phyloP scores from a whole-genome alignment of 2,113 vertebrate genomes.

The Conger conger region DNA sequence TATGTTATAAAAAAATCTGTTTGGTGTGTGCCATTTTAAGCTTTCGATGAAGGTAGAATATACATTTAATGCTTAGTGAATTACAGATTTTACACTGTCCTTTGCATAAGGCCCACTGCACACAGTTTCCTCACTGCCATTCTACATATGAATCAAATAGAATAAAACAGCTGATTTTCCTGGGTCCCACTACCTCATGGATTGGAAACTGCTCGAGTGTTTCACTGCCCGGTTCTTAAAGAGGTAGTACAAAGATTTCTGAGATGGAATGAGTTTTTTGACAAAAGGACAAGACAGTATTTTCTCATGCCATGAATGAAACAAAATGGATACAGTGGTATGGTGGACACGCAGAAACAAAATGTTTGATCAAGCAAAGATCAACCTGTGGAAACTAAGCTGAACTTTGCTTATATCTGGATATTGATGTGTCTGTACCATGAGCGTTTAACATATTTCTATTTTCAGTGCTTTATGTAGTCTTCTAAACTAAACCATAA shows the following conservation, averaged over 20 bases:
- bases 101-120: conserved; percentile 32
- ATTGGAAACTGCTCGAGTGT: conserved; percentile 29
- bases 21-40: conserved; percentile 28
- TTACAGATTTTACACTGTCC: conserved; percentile 19
- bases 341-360: not conserved
- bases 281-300: conserved; percentile 11
- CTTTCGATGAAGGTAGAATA: conserved; percentile 20
- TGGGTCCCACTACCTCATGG: conserved; percentile 28
- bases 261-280: conserved; percentile 25
- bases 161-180: conserved; percentile 13
- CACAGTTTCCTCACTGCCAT: conserved; percentile 19
- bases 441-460: conserved; percentile 17
- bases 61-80: conserved; percentile 17
- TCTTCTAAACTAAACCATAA: conserved; percentile 15
- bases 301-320: not conserved
- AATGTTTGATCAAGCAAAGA: conserved; percentile 1
- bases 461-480: not conserved
- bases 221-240: conserved; percentile 24
- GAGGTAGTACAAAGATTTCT: conserved; percentile 32
- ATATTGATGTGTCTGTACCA: conserved; percentile 12
- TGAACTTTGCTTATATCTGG: conserved; percentile 18
- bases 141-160: conserved; percentile 16
- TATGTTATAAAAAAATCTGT: conserved; percentile 57
- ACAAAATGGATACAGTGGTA: not conserved
- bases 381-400: conserved; percentile 1